These are phyloP conservation scores for Muntiacus muntjak DNA, from an alignment of 2,113 vertebrate genomes.

Conservation along the genomic window DNA sequence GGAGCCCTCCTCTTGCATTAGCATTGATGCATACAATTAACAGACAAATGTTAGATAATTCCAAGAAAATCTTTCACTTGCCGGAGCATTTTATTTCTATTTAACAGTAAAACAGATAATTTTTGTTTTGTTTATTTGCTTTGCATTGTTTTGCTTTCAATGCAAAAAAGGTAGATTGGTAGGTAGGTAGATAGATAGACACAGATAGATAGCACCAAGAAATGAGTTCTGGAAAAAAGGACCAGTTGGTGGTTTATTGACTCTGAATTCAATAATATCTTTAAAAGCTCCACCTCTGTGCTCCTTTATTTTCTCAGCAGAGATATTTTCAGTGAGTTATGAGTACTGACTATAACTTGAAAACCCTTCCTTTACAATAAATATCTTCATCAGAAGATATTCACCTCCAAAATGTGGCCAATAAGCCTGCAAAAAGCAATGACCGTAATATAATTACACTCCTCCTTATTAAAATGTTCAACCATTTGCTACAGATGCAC, in stretches of 20 bases:
- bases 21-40: background rate
- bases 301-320: constrained; percentile 64
- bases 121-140: background rate
- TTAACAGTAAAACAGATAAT: background rate
- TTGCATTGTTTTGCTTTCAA: background rate
- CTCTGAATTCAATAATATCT: constrained; percentile 46
- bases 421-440: constrained; percentile 71
- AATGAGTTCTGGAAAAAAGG: background rate
- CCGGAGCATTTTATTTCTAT: background rate
- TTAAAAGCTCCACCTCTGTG: background rate
- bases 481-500: constrained; percentile 78
- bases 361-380: constrained; percentile 71
- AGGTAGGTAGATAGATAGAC: background rate
- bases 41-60: background rate
- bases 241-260: background rate
- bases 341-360: constrained; percentile 43
- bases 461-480: constrained; percentile 79
- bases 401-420: constrained; percentile 67
- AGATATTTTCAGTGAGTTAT: constrained; percentile 66
- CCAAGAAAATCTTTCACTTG: background rate
- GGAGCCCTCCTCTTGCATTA: background rate
- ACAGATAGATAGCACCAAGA: background rate
- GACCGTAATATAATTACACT: constrained; percentile 80
- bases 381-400: constrained; percentile 59
- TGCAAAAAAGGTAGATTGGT: background rate